Evolutionary conservation across 2,888 invertebrate genomes (phyloP), one percentile per base, ranked within the genome.

Genomic region (Proisotoma minuta): DNA sequence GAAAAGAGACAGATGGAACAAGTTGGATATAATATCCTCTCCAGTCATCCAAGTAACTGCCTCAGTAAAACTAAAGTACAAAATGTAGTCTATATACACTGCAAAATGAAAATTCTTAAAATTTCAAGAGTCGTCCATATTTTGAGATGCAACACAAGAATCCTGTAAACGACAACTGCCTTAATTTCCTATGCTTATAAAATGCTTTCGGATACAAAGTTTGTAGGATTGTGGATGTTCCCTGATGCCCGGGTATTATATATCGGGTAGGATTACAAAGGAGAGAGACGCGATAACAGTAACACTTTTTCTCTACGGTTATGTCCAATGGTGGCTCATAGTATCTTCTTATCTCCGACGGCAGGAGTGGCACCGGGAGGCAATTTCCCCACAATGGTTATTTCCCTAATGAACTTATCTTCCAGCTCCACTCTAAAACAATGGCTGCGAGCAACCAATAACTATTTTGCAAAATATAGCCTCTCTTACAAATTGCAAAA

Each of bases 231-330:
- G n/a, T n/a, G n/a, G n/a, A n/a, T n/a, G n/a, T n/a, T n/a, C n/a
- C n/a, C n/a, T n/a, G n/a, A n/a, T n/a, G n/a, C n/a, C n/a, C n/a
- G n/a, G n/a, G n/a, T n/a, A n/a, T n/a, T n/a, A n/a, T n/a, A n/a
- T n/a, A n/a, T n/a, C n/a, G 34, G 15, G 34, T 34, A 15, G 15
- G 20, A 43, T 15, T 43, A 43, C 43, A 43, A 43, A 43, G 43
- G 43, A 43, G 43, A 43, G 43, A 43, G 43, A 20, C 15, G 20
- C 43, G 43, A 43, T 43, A 43, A 43, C 43, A 43, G 43, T 64
- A 64, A 64, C 63, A 64, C 63, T 64, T 64, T 64, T 64, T 60
- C 63, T 60, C 57, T 57, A 64, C 63, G 60, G 63, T 60, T 64
- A 64, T 64, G n/a, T n/a, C n/a, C n/a, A n/a, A n/a, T n/a, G 43